These are phyloP conservation scores for Drosophila vallismaia DNA, from an alignment of 2,888 invertebrate genomes.

Conservation along the genomic window DNA sequence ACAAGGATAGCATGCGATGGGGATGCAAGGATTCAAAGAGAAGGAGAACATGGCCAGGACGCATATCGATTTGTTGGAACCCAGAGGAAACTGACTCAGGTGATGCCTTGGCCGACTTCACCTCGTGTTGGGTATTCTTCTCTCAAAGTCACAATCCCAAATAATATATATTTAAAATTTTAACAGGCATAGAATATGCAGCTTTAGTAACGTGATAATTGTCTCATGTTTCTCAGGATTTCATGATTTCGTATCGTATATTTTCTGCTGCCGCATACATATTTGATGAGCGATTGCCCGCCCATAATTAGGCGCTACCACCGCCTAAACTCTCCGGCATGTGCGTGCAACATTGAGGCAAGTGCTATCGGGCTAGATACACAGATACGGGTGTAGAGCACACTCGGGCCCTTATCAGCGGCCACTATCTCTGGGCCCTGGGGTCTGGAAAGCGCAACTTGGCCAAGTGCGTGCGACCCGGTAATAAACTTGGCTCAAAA, in stretches of 20 bases:
- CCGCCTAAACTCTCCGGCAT: constrained; percentile 28
- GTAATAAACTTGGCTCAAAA: constrained; percentile 63
- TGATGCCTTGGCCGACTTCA: constrained; percentile 29
- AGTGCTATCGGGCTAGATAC: constrained; percentile 53
- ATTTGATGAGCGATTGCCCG: constrained; percentile 69
- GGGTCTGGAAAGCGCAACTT: constrained; percentile 3
- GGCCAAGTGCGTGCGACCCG: constrained; percentile 63
- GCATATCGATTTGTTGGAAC: constrained; percentile 68
- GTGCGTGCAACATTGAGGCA: constrained; percentile 40
- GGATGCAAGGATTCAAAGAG: constrained; percentile 13
- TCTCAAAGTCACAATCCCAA: background rate
- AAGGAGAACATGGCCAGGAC: constrained; percentile 22
- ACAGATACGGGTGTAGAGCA: constrained; percentile 10
- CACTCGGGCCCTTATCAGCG: constrained; percentile 49
- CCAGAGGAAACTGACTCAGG: constrained; percentile 34
- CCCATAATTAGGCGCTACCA: constrained; percentile 63
- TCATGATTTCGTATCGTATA: constrained; percentile 64
- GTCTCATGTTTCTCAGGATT: constrained; percentile 29
- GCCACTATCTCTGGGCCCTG: constrained; percentile 48
- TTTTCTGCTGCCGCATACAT: constrained; percentile 53
- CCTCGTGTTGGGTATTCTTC: constrained; percentile 55
- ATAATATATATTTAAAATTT: background rate
- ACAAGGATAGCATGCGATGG: constrained; percentile 6
- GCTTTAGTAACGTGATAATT: constrained; percentile 68
- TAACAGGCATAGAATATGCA: background rate